phyloP scores from a whole-genome alignment of 2,113 vertebrate genomes.

The Gallinago paraguaiae region DNA sequence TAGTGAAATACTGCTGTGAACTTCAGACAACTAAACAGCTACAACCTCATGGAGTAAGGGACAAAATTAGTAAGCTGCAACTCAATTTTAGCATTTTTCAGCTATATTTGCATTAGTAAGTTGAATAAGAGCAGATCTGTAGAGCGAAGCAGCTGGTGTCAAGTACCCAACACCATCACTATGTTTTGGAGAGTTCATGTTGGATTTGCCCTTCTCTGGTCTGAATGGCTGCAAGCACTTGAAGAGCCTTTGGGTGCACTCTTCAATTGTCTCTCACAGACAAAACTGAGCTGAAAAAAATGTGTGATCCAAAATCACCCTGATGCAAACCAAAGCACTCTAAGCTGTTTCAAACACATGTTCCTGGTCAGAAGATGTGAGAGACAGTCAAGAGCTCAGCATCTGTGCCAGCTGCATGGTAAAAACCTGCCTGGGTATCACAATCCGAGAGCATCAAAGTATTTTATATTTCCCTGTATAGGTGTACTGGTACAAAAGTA shows the following conservation, averaged over 20 bases:
- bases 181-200: neutral
- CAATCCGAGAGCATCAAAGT: fast-evolving
- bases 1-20: neutral
- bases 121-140: neutral
- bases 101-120: neutral
- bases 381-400: neutral
- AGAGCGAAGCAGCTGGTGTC: neutral
- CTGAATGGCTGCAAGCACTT: neutral
- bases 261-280: neutral
- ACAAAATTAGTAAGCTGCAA: neutral
- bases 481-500: neutral
- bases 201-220: neutral
- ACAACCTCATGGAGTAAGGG: neutral
- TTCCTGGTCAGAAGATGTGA: neutral
- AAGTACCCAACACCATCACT: neutral
- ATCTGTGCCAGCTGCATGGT: neutral
- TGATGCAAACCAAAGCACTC: neutral
- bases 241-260: neutral
- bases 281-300: neutral
- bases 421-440: neutral
- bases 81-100: neutral
- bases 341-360: neutral
- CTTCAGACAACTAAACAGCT: neutral
- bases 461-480: neutral
- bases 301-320: neutral